Base-by-base conservation (phyloP, 2,888 invertebrate genomes). In the Cephonodes hylas region DNA sequence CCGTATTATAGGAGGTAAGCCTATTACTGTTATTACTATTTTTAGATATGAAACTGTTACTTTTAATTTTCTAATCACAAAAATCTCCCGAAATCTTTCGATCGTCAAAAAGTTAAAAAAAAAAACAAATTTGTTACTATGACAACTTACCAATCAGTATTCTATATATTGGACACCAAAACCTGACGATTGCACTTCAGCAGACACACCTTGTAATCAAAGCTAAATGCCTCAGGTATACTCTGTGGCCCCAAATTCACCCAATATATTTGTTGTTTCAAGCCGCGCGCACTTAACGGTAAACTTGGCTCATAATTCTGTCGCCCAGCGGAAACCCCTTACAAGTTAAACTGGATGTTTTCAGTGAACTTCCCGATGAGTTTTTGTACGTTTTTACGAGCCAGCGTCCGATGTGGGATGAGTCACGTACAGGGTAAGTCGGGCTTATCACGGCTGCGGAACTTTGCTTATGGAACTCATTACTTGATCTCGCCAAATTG, bases 231-330 rank as follows among this genome's bases (percentile, higher is more conserved):
- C 18, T 5, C 53, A 31, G 53, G 53, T 48, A 27, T 15, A 18
- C 8, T 8, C 31, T 53, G 10, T 15, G 53, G 13, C 22, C 46
- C 13, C 22, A 18, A 60, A 53, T 53, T 23, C 10, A 27, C 56
- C 68, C 65, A 72, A 76, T 78, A 76, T 72, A 76, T 75, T 76
- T 79, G 80, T 77, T 77, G 80, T 79, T 76, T 69, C 75, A n/a
- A 67, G 68, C 67, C 69, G n/a, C 75, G 73, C 70, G 72, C 74
- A 72, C 73, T 74, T 71, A 71, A 70, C 65, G 66, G 75, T 76
- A 76, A 87, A 88, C 82, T 89, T 86, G 73, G 68, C 79, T 81
- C 87, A 85, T 88, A 89, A 88, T 80, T 88, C 81, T 79, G 77
- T 73, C 79, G 71, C 73, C 73, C 73, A 65, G 71, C 77, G 83